Percentiles rank a stretch among this genome's conserved stretches.
phyloP scores from a whole-genome alignment of 2,797 vertebrate genomes.

The Sus cebifrons region DNA sequence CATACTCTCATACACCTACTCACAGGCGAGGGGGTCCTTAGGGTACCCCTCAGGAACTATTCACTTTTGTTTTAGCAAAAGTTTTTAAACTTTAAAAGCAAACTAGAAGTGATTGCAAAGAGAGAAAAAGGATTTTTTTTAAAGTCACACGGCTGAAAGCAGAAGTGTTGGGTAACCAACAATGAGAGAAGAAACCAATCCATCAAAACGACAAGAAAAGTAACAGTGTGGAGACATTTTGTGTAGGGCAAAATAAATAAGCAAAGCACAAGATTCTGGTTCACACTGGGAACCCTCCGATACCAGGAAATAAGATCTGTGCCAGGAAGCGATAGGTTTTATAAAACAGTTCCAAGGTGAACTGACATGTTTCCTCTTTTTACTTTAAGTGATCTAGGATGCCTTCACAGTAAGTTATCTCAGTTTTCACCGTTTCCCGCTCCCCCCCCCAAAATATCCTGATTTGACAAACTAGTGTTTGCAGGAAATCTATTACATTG shows the following conservation, averaged over 20 bases:
- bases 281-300: neutral
- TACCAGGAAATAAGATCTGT: neutral
- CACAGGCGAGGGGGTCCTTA: too few relatives aligned
- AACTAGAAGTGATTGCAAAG: neutral
- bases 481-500: neutral
- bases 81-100: neutral
- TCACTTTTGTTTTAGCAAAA: neutral
- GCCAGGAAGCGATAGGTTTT: neutral
- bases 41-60: neutral
- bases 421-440: neutral
- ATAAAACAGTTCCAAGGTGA: conserved; percentile 27
- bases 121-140: neutral
- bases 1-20: neutral
- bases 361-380: neutral
- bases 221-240: neutral
- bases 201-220: conserved; percentile 36
- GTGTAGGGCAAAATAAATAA: neutral
- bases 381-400: neutral
- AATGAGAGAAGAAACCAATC: neutral
- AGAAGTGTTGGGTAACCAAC: neutral
- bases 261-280: neutral
- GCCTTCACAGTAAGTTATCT: conserved; percentile 11
- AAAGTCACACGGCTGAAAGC: neutral
- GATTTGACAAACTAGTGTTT: conserved; percentile 1
- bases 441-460: neutral